Evolutionary conservation across 2,113 vertebrate species (phyloP).

Genomic region (Cyprinodon tularosa): DNA sequence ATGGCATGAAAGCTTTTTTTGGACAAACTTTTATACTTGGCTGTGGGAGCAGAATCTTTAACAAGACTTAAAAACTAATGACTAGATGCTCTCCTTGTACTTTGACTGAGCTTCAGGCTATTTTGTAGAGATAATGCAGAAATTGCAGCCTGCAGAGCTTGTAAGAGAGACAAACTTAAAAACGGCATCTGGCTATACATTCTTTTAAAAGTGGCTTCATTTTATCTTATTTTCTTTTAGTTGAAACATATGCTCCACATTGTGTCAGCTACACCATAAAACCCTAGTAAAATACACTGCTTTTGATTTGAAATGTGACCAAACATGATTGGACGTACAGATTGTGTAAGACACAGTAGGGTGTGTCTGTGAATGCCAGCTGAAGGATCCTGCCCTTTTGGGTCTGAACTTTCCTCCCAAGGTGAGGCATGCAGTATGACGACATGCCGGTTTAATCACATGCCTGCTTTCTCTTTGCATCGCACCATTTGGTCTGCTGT

Average conservation of each 20-base stretch:
- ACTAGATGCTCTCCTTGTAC: background rate
- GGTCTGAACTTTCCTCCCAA: slow-evolving; percentile 29
- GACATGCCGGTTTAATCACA: slow-evolving; percentile 38
- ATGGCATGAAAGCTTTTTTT: too few relatives aligned
- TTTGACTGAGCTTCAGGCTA: background rate
- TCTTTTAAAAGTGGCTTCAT: too few relatives aligned
- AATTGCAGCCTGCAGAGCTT: background rate
- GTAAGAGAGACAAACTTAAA: too few relatives aligned
- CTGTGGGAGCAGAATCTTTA: background rate
- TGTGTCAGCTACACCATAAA: background rate
- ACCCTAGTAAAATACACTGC: background rate
- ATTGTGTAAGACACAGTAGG: background rate
- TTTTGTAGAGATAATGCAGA: background rate
- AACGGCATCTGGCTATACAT: background rate
- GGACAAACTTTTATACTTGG: too few relatives aligned
- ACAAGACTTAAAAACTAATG: too few relatives aligned
- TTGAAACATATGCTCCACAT: background rate
- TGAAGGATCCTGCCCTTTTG: slow-evolving; percentile 37
- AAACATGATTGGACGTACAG: too few relatives aligned
- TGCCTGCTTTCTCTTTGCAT: slow-evolving; percentile 19
- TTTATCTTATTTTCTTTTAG: too few relatives aligned
- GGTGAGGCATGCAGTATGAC: slow-evolving; percentile 46
- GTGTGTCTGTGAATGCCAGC: background rate
- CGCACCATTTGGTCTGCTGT: background rate
- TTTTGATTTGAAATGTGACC: background rate